Percentiles rank a stretch among this genome's conserved stretches.
phyloP scores from a whole-genome alignment of 1,140 invertebrate species.

The Panagrolaimus sp. region DNA sequence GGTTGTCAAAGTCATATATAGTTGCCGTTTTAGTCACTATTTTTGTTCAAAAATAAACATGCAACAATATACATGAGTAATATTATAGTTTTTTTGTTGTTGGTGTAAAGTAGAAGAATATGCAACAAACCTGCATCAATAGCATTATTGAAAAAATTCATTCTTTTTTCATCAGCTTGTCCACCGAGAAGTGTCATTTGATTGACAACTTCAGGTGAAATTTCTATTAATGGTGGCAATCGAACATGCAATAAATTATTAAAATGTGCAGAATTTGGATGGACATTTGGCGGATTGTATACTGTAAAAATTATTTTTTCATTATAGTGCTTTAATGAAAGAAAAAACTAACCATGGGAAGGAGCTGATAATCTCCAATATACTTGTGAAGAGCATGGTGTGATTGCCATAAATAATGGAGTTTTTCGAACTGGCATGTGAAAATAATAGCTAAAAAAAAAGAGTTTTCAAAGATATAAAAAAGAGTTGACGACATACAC shows the following conservation, averaged over 20 bases:
- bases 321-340: not conserved
- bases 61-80: too few relatives aligned
- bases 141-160: constrained; percentile 12
- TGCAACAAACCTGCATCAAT: constrained; percentile 14
- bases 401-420: constrained; percentile 6
- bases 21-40: too few relatives aligned
- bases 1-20: too few relatives aligned
- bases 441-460: constrained; percentile 4
- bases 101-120: too few relatives aligned
- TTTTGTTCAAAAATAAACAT: too few relatives aligned
- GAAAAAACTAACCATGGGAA: not conserved
- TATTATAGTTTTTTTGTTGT: too few relatives aligned
- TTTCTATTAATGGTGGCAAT: constrained; percentile 2
- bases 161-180: constrained; percentile 14
- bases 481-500: not conserved
- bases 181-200: constrained; percentile 7
- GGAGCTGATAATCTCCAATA: constrained; percentile 9
- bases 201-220: not conserved
- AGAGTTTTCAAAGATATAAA: not conserved
- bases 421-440: not conserved
- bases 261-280: not conserved
- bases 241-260: constrained; percentile 15
- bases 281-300: constrained; percentile 10
- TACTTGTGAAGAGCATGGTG: constrained; percentile 5
- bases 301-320: constrained; percentile 1